phyloP scores from a whole-genome alignment of 2,888 invertebrate species.

The Oscheius onirici region DNA sequence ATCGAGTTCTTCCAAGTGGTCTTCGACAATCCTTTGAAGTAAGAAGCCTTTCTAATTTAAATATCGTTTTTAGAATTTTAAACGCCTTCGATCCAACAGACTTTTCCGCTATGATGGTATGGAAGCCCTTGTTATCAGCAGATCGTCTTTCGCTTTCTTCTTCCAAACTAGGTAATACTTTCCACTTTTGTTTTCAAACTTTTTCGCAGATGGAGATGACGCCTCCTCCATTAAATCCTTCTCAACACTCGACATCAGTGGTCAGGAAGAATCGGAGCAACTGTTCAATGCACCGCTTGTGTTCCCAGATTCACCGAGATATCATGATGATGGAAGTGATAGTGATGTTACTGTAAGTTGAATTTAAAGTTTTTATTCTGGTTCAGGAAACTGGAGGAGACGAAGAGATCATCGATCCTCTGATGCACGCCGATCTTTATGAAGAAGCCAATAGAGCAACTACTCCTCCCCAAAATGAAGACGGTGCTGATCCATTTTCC shows the following conservation, averaged over 20 bases:
- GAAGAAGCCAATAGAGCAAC: constrained; percentile 26
- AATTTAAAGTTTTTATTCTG: not conserved
- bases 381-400: constrained; percentile 12
- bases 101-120: not conserved
- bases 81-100: constrained; percentile 17
- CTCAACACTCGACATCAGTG: constrained; percentile 17
- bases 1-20: constrained; percentile 16
- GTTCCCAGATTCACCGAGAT: constrained; percentile 23
- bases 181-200: no score
- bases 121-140: constrained; percentile 7
- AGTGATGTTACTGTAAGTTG: constrained; percentile 21
- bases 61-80: not conserved
- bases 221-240: constrained; percentile 2
- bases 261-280: not conserved
- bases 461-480: not conserved
- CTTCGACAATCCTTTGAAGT: constrained; percentile 8
- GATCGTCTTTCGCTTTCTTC: constrained; percentile 10
- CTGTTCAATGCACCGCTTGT: constrained; percentile 15
- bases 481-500: not conserved
- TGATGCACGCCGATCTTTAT: constrained; percentile 32
- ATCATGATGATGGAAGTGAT: constrained; percentile 7
- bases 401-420: constrained; percentile 31
- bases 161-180: not conserved
- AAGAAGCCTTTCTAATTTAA: not conserved
- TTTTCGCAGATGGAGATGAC: not conserved